Conservation (phyloP, 2,888 invertebrate genomes). For the Tridacna crocea region DNA sequence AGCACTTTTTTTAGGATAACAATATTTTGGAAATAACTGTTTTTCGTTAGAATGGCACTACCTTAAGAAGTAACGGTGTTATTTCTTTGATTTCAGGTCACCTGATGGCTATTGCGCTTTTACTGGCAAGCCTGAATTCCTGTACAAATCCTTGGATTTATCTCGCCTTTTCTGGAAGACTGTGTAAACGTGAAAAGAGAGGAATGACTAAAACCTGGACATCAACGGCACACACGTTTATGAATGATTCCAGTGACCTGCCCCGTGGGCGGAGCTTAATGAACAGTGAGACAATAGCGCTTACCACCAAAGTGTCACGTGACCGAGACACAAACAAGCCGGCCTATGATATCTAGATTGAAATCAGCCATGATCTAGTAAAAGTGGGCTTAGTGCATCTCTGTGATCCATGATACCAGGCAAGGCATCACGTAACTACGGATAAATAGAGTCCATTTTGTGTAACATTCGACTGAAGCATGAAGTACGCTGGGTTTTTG, state of each 20-base stretch:
- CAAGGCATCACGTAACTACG: too few relatives aligned
- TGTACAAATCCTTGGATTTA: slow-evolving; percentile 88
- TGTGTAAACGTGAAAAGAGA: slow-evolving; percentile 35
- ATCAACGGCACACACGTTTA: slow-evolving; percentile 47
- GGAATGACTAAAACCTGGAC: slow-evolving; percentile 46
- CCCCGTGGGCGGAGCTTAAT: slow-evolving; percentile 48
- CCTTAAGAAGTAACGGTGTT: neutral
- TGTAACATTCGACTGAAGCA: too few relatives aligned
- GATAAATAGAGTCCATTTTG: too few relatives aligned
- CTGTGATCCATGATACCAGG: too few relatives aligned
- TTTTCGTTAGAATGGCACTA: too few relatives aligned
- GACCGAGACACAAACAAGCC: neutral
- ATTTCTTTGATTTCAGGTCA: slow-evolving; percentile 60
- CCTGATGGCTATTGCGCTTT: slow-evolving; percentile 67
- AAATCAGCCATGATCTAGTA: too few relatives aligned
- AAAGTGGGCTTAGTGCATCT: too few relatives aligned
- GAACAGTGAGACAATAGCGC: slow-evolving; percentile 28
- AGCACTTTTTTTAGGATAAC: too few relatives aligned
- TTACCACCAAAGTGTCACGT: slow-evolving; percentile 14
- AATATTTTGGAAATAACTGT: too few relatives aligned
- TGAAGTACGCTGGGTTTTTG: too few relatives aligned
- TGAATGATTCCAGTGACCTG: slow-evolving; percentile 40
- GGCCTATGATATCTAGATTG: neutral
- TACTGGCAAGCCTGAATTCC: slow-evolving; percentile 87
- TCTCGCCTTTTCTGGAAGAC: slow-evolving; percentile 82